Evolutionary conservation across 2,888 invertebrate species (phyloP).

Genomic region (Mayetiola destructor): DNA sequence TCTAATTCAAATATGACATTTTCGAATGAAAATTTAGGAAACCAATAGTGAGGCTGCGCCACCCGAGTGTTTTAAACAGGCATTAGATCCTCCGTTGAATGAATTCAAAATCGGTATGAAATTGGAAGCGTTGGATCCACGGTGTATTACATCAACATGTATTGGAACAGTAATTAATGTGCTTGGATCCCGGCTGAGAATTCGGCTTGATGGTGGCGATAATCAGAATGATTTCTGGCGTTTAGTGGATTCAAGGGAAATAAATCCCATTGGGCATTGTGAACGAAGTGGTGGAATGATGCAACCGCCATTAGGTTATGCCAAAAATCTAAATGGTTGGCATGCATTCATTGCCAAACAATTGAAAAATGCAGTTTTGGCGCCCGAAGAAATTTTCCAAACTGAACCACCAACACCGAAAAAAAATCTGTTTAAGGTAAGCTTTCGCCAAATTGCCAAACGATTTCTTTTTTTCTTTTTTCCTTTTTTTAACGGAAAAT

Average conservation of each 20-base stretch:
- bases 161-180: constrained; percentile 91
- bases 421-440: constrained; percentile 58
- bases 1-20: neutral
- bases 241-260: constrained; percentile 86
- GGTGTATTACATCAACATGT: constrained; percentile 89
- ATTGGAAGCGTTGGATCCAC: constrained; percentile 85
- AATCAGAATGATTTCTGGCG: constrained; percentile 98
- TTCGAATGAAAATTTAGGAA: constrained; percentile 42
- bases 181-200: constrained; percentile 72
- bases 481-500: neutral
- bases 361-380: constrained; percentile 80
- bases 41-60: constrained; percentile 73
- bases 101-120: constrained; percentile 92
- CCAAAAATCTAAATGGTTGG: constrained; percentile 95
- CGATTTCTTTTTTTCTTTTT: neutral
- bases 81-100: constrained; percentile 62
- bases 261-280: constrained; percentile 87
- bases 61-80: constrained; percentile 77
- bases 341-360: constrained; percentile 88
- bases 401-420: constrained; percentile 74
- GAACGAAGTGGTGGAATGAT: constrained; percentile 87
- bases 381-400: constrained; percentile 77
- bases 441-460: too few species aligned
- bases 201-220: constrained; percentile 90
- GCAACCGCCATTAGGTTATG: constrained; percentile 87